These are phyloP conservation scores for Etheostoma cragini DNA, from an alignment of 2,113 vertebrate species.

Conservation along the genomic window DNA sequence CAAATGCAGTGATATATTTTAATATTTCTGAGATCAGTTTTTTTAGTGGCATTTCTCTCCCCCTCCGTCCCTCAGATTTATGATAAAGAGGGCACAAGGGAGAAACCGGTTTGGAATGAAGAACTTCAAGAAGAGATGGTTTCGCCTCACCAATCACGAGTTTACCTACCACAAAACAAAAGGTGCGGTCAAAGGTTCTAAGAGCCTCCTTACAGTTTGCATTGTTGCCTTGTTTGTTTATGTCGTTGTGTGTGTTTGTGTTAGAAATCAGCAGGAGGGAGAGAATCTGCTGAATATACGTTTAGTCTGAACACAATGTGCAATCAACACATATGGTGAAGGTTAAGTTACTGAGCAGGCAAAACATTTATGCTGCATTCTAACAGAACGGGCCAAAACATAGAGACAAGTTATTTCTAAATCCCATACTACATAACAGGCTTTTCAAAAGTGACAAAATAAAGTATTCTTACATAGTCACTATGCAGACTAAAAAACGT, in stretches of 20 bases:
- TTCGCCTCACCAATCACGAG: constrained; percentile 97
- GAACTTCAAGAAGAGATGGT: constrained; percentile 99
- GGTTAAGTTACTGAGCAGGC: constrained; percentile 52
- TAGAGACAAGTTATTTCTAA: not conserved
- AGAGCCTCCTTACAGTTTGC: constrained; percentile 12
- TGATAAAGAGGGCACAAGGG: constrained; percentile 98
- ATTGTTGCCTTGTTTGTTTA: constrained; percentile 6
- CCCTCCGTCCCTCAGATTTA: constrained; percentile 85
- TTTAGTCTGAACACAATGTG: constrained; percentile 40
- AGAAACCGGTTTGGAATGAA: constrained; percentile 98
- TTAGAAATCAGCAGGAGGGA: constrained; percentile 33
- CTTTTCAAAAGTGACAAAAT: not conserved
- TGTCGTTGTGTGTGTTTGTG: constrained; percentile 11
- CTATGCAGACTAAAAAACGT: not conserved
- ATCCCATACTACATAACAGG: not conserved
- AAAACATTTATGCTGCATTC: constrained; percentile 26
- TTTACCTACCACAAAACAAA: constrained; percentile 98
- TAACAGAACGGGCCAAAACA: constrained; percentile 24
- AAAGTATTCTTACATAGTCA: not conserved
- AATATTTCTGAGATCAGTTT: not conserved
- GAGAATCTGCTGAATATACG: constrained; percentile 42
- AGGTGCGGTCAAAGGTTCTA: constrained; percentile 84
- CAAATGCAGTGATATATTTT: not conserved
- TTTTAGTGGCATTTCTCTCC: constrained; percentile 14
- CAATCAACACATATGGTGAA: constrained; percentile 49